Conservation (phyloP, 1,140 invertebrate genomes). For the Dryas iulia region DNA sequence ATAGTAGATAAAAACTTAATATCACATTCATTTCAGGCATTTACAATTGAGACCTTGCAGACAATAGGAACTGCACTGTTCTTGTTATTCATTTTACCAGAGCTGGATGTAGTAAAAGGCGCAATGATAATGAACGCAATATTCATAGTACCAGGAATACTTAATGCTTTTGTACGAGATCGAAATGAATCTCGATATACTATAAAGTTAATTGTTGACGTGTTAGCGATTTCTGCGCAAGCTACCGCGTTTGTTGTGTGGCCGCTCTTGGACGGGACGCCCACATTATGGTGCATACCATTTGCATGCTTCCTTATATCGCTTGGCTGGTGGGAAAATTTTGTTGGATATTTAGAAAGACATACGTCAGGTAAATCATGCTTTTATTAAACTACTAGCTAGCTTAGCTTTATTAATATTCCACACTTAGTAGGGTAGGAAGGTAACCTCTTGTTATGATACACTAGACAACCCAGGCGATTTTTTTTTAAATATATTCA, state of each 20-base stretch:
- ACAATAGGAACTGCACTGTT: slow-evolving; percentile 90
- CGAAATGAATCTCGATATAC: slow-evolving; percentile 87
- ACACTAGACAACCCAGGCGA: too few species aligned
- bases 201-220: slow-evolving; percentile 88
- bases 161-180: slow-evolving; percentile 88
- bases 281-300: slow-evolving; percentile 89
- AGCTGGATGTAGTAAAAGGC: slow-evolving; percentile 94
- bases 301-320: slow-evolving; percentile 91
- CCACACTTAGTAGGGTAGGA: too few species aligned
- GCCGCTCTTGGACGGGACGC: slow-evolving; percentile 87
- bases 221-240: slow-evolving; percentile 90
- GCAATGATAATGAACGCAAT: slow-evolving; percentile 96
- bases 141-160: slow-evolving; percentile 88
- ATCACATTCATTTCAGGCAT: slow-evolving; percentile 78
- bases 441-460: too few species aligned
- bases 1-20: background rate
- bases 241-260: slow-evolving; percentile 93
- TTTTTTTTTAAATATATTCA: too few species aligned
- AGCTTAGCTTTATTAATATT: background rate
- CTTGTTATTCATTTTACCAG: slow-evolving; percentile 92
- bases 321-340: slow-evolving; percentile 98
- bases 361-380: slow-evolving; percentile 48
- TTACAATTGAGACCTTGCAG: slow-evolving; percentile 92
- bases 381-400: background rate
- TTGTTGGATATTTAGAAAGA: slow-evolving; percentile 82